A percentile compares a stretch with the other conserved stretches of the same genome.
Evolutionary conservation across 2,113 vertebrate genomes (phyloP).

Genomic region (Variabilichromis moorii): DNA sequence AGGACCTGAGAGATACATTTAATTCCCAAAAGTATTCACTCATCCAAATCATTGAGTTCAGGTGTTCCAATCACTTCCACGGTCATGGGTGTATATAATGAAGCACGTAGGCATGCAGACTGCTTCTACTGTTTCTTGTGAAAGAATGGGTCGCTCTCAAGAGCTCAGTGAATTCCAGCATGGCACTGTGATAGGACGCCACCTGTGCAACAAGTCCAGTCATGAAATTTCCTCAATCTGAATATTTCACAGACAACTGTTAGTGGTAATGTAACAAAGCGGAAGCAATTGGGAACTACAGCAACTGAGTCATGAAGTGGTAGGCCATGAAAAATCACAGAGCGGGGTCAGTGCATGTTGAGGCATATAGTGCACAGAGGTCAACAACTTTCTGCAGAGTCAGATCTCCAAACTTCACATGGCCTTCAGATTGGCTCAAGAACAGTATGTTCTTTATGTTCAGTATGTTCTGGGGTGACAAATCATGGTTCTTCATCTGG

Average conservation of each 20-base stretch:
- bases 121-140: not conserved
- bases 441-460: not conserved
- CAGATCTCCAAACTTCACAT: not conserved
- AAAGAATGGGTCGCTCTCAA: not conserved
- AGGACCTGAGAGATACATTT: not conserved
- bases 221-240: not conserved
- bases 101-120: not conserved
- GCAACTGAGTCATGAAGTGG: not conserved
- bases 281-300: not conserved
- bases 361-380: not conserved
- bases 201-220: not conserved
- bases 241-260: not conserved
- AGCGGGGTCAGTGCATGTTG: not conserved
- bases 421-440: not conserved
- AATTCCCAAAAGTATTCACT: not conserved
- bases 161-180: not conserved
- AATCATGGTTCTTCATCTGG: not conserved
- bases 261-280: not conserved
- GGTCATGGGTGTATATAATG: not conserved
- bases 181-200: not conserved
- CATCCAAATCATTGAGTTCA: not conserved
- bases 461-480: not conserved
- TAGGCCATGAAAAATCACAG: not conserved
- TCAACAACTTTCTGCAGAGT: not conserved
- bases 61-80: not conserved